Percentiles rank a stretch among this genome's conserved stretches.
Evolutionary conservation across 2,113 vertebrate species (phyloP).

Genomic region (Labeo rohita): DNA sequence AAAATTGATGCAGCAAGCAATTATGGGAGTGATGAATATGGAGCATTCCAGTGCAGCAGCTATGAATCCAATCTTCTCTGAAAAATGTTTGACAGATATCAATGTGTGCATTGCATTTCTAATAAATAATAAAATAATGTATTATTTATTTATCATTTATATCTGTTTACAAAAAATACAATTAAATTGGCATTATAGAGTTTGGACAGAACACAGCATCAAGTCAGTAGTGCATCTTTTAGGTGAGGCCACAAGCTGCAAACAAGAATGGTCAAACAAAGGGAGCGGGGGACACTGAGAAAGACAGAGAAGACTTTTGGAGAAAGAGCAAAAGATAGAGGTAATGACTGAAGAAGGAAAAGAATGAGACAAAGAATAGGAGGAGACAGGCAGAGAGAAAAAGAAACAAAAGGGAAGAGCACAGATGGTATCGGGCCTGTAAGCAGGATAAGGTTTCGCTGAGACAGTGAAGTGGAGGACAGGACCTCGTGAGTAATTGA

Average conservation of each 20-base stretch:
- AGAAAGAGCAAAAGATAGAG: slow-evolving; percentile 11
- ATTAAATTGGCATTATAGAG: neutral
- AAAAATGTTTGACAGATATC: slow-evolving; percentile 13
- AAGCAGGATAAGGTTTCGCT: slow-evolving; percentile 51
- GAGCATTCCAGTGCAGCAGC: slow-evolving; percentile 7
- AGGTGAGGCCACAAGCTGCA: neutral
- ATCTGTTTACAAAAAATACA: neutral
- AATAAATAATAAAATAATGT: neutral
- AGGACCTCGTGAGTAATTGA: slow-evolving; percentile 53
- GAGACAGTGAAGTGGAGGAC: slow-evolving; percentile 49
- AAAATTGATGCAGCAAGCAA: slow-evolving; percentile 32
- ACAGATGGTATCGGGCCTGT: slow-evolving; percentile 50
- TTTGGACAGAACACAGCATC: neutral
- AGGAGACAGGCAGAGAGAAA: slow-evolving; percentile 31
- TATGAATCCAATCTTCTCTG: slow-evolving; percentile 15
- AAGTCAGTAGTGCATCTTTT: neutral
- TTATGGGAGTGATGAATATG: slow-evolving; percentile 25
- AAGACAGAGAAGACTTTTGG: neutral
- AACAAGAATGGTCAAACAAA: slow-evolving; percentile 5
- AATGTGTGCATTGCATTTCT: neutral
- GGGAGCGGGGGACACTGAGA: neutral
- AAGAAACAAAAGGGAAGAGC: slow-evolving; percentile 34
- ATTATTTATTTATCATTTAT: neutral
- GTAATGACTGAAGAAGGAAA: slow-evolving; percentile 27
- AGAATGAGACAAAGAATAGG: slow-evolving; percentile 21